Percentiles rank a stretch among this genome's conserved stretches.
These are phyloP conservation scores for Tupaia tana DNA, from an alignment of 2,113 vertebrate genomes.

Conservation along the genomic window DNA sequence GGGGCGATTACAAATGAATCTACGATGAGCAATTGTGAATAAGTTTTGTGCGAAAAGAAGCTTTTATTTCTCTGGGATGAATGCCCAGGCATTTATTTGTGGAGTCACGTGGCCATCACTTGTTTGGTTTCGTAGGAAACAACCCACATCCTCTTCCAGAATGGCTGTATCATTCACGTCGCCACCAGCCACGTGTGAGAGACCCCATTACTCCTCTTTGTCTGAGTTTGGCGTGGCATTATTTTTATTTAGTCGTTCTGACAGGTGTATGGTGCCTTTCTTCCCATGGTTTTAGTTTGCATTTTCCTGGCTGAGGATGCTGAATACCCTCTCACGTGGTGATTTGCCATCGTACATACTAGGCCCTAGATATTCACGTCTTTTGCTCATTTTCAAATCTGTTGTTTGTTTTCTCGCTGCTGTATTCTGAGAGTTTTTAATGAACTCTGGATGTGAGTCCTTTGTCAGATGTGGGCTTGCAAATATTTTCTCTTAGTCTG, in stretches of 20 bases:
- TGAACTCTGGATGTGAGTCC: background rate
- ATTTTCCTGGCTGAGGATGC: fast-evolving
- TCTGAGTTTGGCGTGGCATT: background rate
- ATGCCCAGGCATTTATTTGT: fast-evolving
- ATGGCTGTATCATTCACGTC: no score
- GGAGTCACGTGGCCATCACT: fast-evolving
- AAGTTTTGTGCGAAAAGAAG: background rate
- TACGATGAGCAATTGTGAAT: no score
- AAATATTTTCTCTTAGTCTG: background rate
- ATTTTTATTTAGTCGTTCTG: background rate
- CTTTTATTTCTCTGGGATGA: background rate
- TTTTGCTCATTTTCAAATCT: background rate
- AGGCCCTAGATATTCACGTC: fast-evolving
- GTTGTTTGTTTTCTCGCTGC: background rate
- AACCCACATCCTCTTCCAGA: fast-evolving
- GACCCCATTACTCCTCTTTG: background rate
- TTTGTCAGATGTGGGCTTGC: background rate
- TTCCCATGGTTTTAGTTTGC: fast-evolving
- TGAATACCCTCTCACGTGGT: background rate
- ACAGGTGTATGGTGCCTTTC: fast-evolving
- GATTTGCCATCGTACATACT: background rate
- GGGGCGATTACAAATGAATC: background rate
- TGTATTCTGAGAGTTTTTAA: background rate
- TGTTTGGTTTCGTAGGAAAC: no score
- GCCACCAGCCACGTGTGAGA: fast-evolving